A percentile compares a stretch with the other conserved stretches of the same genome.
Conservation (phyloP, 2,797 vertebrate genomes). For the Cossypha polioptera region DNA sequence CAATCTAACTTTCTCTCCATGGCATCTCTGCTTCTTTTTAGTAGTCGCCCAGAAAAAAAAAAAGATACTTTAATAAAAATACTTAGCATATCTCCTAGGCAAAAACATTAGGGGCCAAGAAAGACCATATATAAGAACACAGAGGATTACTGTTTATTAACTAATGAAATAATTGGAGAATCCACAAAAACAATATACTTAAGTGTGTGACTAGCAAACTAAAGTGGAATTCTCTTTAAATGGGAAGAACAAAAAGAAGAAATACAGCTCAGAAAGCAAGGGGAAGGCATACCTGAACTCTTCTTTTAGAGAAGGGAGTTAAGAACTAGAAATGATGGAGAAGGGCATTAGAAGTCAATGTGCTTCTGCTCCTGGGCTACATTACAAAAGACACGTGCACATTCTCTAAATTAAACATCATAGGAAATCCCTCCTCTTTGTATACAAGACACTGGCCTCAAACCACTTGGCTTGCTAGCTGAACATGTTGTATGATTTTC, state of each 20-base stretch:
- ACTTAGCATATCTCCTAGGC: neutral
- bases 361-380: neutral
- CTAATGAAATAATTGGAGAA: neutral
- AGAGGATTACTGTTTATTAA: neutral
- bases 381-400: neutral
- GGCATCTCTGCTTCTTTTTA: neutral
- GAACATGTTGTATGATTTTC: neutral
- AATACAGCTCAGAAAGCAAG: neutral
- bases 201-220: neutral
- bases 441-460: neutral
- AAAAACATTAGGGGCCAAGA: neutral
- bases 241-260: neutral
- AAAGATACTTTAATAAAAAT: neutral
- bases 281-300: neutral
- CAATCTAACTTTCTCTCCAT: neutral
- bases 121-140: neutral
- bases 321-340: neutral
- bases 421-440: neutral
- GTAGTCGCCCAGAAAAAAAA: rapidly evolving
- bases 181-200: neutral
- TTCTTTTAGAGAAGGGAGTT: neutral
- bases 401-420: neutral
- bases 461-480: neutral
- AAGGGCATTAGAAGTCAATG: neutral
- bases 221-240: neutral